Conservation (phyloP, 2,797 vertebrate species). For the Dromococcyx pavoninus region DNA sequence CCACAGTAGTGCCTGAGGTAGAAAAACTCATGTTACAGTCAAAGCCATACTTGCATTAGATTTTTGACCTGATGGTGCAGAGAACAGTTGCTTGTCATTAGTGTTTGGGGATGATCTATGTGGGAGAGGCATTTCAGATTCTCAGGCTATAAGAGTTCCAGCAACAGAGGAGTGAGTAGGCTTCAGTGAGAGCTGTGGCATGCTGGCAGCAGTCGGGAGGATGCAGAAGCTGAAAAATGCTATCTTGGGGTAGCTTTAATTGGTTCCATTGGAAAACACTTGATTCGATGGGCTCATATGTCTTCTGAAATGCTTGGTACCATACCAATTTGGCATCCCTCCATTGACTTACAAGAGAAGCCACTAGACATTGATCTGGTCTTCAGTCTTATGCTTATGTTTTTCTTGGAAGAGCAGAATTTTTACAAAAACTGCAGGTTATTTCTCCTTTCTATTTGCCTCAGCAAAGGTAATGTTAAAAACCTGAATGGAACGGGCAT, state of each 20-base stretch:
- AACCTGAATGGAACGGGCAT: neutral
- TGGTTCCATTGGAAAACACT: slow-evolving; percentile 57
- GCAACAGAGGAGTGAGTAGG: slow-evolving; percentile 54
- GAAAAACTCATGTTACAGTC: neutral
- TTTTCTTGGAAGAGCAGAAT: slow-evolving; percentile 11
- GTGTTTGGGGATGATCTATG: slow-evolving; percentile 12
- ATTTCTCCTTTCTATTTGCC: neutral
- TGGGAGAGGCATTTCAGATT: slow-evolving; percentile 52
- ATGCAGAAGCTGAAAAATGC: slow-evolving; percentile 35
- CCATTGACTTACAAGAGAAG: neutral
- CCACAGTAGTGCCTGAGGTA: neutral
- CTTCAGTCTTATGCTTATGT: neutral
- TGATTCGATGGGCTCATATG: slow-evolving; percentile 17
- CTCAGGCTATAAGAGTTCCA: slow-evolving; percentile 17
- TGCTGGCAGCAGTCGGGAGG: slow-evolving; percentile 45
- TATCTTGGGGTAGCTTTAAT: slow-evolving; percentile 52
- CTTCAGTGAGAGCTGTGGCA: slow-evolving; percentile 39
- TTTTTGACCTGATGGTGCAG: slow-evolving; percentile 22
- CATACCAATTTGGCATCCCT: slow-evolving; percentile 40
- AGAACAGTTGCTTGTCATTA: neutral
- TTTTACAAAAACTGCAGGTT: neutral
- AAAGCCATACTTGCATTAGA: neutral
- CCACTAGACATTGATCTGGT: slow-evolving; percentile 25
- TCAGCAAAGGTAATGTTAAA: neutral
- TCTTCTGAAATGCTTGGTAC: slow-evolving; percentile 27